Base-by-base conservation (phyloP, 2,113 vertebrate genomes). In the Indicator indicator region DNA sequence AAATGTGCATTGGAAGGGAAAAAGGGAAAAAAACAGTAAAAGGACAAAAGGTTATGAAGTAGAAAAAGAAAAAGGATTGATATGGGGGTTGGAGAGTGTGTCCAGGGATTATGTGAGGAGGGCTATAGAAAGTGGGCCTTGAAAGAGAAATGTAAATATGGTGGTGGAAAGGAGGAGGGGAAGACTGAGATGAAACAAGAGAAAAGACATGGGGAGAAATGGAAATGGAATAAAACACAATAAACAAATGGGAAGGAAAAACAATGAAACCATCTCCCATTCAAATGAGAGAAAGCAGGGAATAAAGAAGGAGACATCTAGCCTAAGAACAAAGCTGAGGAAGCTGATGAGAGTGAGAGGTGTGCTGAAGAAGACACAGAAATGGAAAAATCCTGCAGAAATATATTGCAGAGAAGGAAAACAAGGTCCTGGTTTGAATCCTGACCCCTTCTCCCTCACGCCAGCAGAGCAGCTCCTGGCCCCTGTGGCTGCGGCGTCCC, bases 21-120 rank as follows among this genome's bases (percentile, higher is more conserved):
- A 93, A 90, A 82, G 50, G 23, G 3, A 20, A 21, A 33, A 38
- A 18, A 42, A 1, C 48, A 78, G 83, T 73, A 74, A 93, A 91
- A 90, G 90, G 93, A 96, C 76, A 88, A 93, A 95, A 96, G 91
- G 93, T 96, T 93, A 72, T 77, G 24, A 96, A 86, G 91, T 12
- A 86, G 74, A 68, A 93, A 90, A 81, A 72, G 60, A 65, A 90
- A 89, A 88, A 74, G 59, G 69, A 20, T 69, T 83, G 91, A 86
- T 83, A 93, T 76, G 63, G 69, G 76, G 63, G 65, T 69, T 90
- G 79, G 40, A 93, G 67, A 78, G 44, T 72, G 58, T 86, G 75
- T 88, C 50, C 73, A 94, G 86, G 88, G 91, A 88, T 78, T 95
- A 90, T 18, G 38, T 78, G 73, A 87, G 54, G 89, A 90, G 36